Percentiles rank a stretch among this genome's conserved stretches.
phyloP scores from a whole-genome alignment of 2,113 vertebrate genomes.

The Mus musculus region GRCm39 chr16:68777501-68778000 shows the following conservation, averaged over 20 bases:
- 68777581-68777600: not conserved
- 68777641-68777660: not conserved
- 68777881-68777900: conserved; percentile 84
- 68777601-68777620: not conserved
- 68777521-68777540: no score
- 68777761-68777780: not conserved
- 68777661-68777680: not conserved
- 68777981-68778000: conserved; percentile 33
- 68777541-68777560: not conserved
- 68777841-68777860: conserved; percentile 83
- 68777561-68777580: not conserved
- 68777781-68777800: conserved; percentile 76
- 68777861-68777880: conserved; percentile 86
- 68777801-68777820: conserved; percentile 76
- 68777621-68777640: not conserved
- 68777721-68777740: not conserved
- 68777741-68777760: not conserved
- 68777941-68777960: conserved; percentile 39
- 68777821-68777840: conserved; percentile 80
- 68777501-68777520: no score
- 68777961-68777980: conserved; percentile 52
- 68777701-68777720: not conserved
- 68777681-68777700: not conserved
- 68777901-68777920: conserved; percentile 73
- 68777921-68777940: conserved; percentile 51